Base-by-base conservation (phyloP, 2,113 vertebrate species). In the Xyliphius kryptos region DNA sequence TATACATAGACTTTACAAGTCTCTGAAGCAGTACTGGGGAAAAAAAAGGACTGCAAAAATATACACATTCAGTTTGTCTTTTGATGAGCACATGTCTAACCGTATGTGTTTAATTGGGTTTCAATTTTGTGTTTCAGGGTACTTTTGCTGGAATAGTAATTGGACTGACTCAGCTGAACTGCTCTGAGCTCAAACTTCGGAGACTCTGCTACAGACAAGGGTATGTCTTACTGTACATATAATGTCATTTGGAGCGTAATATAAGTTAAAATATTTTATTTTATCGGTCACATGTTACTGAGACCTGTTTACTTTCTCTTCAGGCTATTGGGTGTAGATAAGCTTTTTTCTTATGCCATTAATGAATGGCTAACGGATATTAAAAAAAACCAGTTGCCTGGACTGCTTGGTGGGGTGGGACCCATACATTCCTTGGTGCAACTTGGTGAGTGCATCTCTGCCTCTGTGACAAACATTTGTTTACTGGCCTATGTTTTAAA, bases 341-440 rank as follows among this genome's bases (percentile, higher is more conserved):
- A 93, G 41, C 82, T 99, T 5, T 89, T 97, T 74, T 92, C 94
- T 6, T 98, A 97, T 75, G 94, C 92, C 37, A 86, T 97, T 70
- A 89, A 90, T 2, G 96, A 99, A 58, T 99, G 96, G 96, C 83
- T 98, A 12, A 93, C 88, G 47, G 96, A 99, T 81, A 98, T 99
- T 71, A 95, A 91, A 84, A 97, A 95, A 81, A 97, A 95, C 74
- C 96, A 99, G 76, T 83, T 99, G 2, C 96, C 94, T 6, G 96
- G 96, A 67, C 86, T 99, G 63, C 74, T 99, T 76, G 93, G 94
- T 69, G 96, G 96, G 9, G 94, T 99, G 16, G 94, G 95, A 1
- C 96, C 96, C 4, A 97, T 99, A 86, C 94, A 99, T 80, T 97
- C 96, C 0, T 77, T 98, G 41, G 93, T 98, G 1, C 95, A 99